These are phyloP conservation scores for Homarus americanus DNA, from an alignment of 1,140 invertebrate species.

Conservation along the genomic window DNA sequence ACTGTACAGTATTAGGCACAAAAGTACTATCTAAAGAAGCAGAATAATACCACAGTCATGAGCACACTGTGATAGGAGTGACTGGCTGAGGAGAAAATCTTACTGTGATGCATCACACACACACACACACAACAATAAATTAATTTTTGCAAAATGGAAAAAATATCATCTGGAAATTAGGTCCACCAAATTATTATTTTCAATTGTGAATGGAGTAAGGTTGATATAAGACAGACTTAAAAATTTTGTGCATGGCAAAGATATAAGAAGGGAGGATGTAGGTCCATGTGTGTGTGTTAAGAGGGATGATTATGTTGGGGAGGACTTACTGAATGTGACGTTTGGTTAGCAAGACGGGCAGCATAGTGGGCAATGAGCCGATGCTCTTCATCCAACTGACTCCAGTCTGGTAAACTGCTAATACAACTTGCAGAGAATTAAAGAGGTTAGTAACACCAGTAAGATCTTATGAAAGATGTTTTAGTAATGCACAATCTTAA, in stretches of 20 bases:
- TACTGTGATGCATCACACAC: too few relatives aligned
- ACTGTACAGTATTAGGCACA: too few relatives aligned
- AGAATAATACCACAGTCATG: too few relatives aligned
- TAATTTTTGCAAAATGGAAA: too few relatives aligned
- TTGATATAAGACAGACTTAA: too few relatives aligned
- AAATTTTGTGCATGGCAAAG: neutral
- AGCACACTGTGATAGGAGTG: too few relatives aligned
- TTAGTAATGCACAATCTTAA: neutral
- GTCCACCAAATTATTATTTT: too few relatives aligned
- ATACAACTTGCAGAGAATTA: slow-evolving; percentile 78
- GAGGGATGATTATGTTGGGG: neutral
- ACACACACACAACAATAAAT: too few relatives aligned
- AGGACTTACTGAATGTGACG: slow-evolving; percentile 82
- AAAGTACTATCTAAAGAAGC: too few relatives aligned
- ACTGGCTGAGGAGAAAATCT: too few relatives aligned
- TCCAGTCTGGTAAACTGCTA: slow-evolving; percentile 86
- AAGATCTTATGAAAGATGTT: neutral
- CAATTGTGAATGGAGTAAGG: too few relatives aligned
- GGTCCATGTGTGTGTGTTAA: neutral
- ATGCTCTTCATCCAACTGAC: slow-evolving; percentile 88
- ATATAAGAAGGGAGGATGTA: neutral
- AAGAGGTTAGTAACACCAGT: neutral
- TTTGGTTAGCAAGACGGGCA: slow-evolving; percentile 93
- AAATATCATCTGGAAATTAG: too few relatives aligned
- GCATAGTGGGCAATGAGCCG: slow-evolving; percentile 97